Evolutionary conservation across 2,888 invertebrate genomes (phyloP), one percentile per base, ranked within the genome.

Genomic region (Volucella inflata): DNA sequence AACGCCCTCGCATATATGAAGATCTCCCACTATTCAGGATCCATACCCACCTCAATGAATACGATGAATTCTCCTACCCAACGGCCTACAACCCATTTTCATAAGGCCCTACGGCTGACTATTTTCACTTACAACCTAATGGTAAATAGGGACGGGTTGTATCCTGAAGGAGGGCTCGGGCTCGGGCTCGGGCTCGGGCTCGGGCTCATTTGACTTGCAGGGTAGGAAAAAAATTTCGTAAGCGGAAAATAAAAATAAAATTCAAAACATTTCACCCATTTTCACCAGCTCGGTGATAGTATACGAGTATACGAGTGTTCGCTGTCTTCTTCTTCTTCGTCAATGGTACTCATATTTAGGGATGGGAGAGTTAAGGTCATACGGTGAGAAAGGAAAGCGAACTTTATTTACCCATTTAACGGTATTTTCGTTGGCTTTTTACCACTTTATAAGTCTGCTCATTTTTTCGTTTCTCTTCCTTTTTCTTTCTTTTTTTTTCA

Each of bases 391-490:
- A 55, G 51, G 51, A 8, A 50, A 46, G 51, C 50, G 60, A 76
- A 81, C 81, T 85, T 85, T 85, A 81, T 81, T 85, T 77, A 81
- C 67, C 79, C 76, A 81, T 80, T 85, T 85, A 80, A 80, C 80
- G 76, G 60, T 81, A 64, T 85, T 72, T 71, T 85, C 72, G 55
- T 80, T 72, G 71, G 84, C 62, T 64, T 77, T 72, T 57, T 85
- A 77, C 68, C 80, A 74, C 81, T 81, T 85, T 85, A 85, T 85
- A 80, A 80, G 80, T 76, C 71, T 80, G 55, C 57, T 62, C 50
- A 60, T 30, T 74, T 75, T 48, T 74, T 57, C 17, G 30, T 38
- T 55, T 42, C 3, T 51, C 50, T 9, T 67, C 3, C 0, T 42
- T 17, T 16, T 14, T 21, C 2, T 21, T 2, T 21, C 2, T 21